phyloP scores from a whole-genome alignment of 2,888 invertebrate genomes.

The Biston betularia region DNA sequence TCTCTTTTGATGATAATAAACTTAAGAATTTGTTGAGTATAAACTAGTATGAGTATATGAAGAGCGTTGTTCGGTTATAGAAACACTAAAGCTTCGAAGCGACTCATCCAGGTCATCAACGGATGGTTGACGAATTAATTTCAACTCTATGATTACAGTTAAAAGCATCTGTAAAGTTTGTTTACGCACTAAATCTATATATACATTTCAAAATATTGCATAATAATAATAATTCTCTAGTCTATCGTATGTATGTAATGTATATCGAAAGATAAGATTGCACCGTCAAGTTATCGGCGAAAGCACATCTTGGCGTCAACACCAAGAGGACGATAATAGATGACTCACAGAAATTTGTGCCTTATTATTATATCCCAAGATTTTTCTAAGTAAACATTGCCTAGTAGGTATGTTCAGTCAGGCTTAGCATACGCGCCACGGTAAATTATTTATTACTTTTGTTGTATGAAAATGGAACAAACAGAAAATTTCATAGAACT shows the following conservation, averaged over 20 bases:
- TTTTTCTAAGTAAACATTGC: constrained; percentile 33
- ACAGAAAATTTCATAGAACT: background rate
- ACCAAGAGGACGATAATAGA: background rate
- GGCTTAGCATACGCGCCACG: background rate
- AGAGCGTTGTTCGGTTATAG: background rate
- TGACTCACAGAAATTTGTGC: constrained; percentile 22
- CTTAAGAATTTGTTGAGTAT: background rate
- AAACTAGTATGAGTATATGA: background rate
- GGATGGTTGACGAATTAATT: background rate
- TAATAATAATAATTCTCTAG: background rate
- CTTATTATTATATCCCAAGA: constrained; percentile 33
- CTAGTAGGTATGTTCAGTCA: constrained; percentile 25
- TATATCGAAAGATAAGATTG: background rate
- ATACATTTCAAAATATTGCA: constrained; percentile 7
- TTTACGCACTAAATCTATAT: constrained; percentile 2
- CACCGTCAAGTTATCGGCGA: background rate
- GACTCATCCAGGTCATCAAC: constrained; percentile 1
- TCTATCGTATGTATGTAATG: background rate
- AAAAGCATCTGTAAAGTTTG: background rate
- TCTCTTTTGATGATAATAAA: too few species aligned
- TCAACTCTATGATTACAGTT: background rate
- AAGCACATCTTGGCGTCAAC: background rate
- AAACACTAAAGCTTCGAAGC: constrained; percentile 6
- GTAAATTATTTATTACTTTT: background rate
- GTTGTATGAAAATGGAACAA: constrained; percentile 1